A percentile compares a stretch with the other conserved stretches of the same genome.
These are phyloP conservation scores for Epistrophe grossulariae DNA, from an alignment of 2,888 invertebrate genomes.

Conservation along the genomic window DNA sequence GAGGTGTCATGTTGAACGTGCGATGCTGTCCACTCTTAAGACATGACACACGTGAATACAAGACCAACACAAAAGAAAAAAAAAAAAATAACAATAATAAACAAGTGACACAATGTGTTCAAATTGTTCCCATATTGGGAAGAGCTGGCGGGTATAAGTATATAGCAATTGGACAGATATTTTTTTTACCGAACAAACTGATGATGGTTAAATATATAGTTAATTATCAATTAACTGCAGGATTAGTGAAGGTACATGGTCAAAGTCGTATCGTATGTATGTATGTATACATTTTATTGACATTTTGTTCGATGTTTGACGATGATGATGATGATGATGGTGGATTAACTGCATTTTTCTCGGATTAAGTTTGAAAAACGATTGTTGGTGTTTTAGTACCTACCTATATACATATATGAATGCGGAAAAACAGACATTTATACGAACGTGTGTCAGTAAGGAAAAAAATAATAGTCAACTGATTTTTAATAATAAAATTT, in stretches of 20 bases:
- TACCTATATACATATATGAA: too few relatives aligned
- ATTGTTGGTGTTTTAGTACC: neutral
- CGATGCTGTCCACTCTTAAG: conserved; percentile 36
- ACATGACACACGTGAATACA: conserved; percentile 9
- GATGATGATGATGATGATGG: too few relatives aligned
- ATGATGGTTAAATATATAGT: conserved; percentile 28
- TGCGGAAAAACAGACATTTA: neutral
- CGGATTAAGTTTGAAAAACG: neutral
- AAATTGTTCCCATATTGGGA: conserved; percentile 65
- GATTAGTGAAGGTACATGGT: conserved; percentile 69
- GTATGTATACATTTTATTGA: conserved; percentile 29
- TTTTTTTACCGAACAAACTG: neutral
- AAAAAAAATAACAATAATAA: conserved; percentile 59
- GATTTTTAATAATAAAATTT: too few relatives aligned
- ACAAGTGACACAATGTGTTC: conserved; percentile 72
- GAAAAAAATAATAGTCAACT: too few relatives aligned
- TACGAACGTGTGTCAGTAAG: too few relatives aligned
- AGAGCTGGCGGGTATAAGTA: neutral
- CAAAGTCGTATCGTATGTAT: neutral
- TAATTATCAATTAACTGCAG: conserved; percentile 75
- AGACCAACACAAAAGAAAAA: conserved; percentile 9
- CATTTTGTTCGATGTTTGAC: conserved; percentile 43
- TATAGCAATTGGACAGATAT: conserved; percentile 9
- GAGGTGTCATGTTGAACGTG: conserved; percentile 61
- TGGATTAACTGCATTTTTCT: conserved; percentile 25